Base-by-base conservation (phyloP, 2,888 invertebrate genomes). In the Limnephilus lunatus region DNA sequence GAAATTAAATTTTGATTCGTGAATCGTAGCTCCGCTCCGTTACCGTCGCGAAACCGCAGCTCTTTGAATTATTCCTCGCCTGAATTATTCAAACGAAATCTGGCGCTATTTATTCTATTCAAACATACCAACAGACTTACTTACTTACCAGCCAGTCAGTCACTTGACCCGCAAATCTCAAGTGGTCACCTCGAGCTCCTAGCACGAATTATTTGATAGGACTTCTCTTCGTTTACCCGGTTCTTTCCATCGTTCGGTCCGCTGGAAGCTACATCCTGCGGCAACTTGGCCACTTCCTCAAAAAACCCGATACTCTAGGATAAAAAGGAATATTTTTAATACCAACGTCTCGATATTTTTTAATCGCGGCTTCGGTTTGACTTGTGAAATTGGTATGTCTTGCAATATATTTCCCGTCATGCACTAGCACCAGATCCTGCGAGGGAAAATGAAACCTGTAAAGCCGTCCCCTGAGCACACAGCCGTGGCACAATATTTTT, bases 141-240 rank as follows among this genome's bases (percentile, higher is more conserved):
- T 48, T 30, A 30, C 86, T 39, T 44, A n/a, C 86, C 25, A 86
- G n/a, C 86, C 39, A 86, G 86, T 44, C 44, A 25, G 30, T 86
- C 86, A 44, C 86, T 44, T 86, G 86, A 86, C 86, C 86, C 44
- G 86, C 39, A 86, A 86, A 86, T 86, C 86, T 86, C 86, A 44
- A 86, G 86, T 44, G 86, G 30, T 86, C 86, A 86, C 86, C 86
- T 86, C 86, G 86, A 86, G n/a, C 44, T 86, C 86, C 44, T 30
- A 30, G 44, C 30, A 44, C n/a, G 44, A 44, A 48, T 86, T 86
- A 86, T 86, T 86, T 86, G 30, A n/a, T 86, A n/a, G 85, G 39
- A 44, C n/a, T 86, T n/a, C 86, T 86, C 30, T 86, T 15, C 35
- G n/a, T 25, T 48, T 44, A 86, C 44, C 44, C 86, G 86, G n/a